These are phyloP conservation scores for Triplophysa siluroides DNA, from an alignment of 2,113 vertebrate species.

Conservation along the genomic window DNA sequence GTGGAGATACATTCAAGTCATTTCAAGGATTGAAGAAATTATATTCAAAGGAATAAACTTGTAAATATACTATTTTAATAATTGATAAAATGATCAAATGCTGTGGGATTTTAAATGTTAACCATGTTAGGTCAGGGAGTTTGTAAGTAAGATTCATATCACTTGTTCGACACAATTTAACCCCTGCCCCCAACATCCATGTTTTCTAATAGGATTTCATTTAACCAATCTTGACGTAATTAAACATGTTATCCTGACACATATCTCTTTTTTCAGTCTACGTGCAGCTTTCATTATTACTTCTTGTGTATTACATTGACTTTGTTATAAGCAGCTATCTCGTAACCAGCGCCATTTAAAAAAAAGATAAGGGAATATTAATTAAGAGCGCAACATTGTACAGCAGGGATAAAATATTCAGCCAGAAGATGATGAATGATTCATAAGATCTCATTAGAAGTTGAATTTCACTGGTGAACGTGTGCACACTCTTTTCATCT, in stretches of 20 bases:
- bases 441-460: conserved; percentile 57
- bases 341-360: conserved; percentile 41
- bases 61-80: no score
- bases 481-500: conserved; percentile 16
- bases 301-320: neutral
- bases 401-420: conserved; percentile 53
- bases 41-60: no score
- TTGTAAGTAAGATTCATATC: no score
- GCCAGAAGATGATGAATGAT: conserved; percentile 61
- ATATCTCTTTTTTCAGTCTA: neutral
- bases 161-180: no score
- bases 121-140: no score
- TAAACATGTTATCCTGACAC: neutral
- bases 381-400: conserved; percentile 52
- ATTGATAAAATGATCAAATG: no score
- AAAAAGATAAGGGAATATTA: conserved; percentile 48
- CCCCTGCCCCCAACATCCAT: neutral
- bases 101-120: no score
- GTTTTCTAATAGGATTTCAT: neutral
- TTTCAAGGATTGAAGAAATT: no score
- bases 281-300: neutral
- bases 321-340: conserved; percentile 13
- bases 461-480: conserved; percentile 41
- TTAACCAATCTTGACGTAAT: neutral
- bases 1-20: no score